Evolutionary conservation across 2,888 invertebrate species (phyloP), one percentile per base, ranked within the genome.

Genomic region (Deladenus siricidicola): DNA sequence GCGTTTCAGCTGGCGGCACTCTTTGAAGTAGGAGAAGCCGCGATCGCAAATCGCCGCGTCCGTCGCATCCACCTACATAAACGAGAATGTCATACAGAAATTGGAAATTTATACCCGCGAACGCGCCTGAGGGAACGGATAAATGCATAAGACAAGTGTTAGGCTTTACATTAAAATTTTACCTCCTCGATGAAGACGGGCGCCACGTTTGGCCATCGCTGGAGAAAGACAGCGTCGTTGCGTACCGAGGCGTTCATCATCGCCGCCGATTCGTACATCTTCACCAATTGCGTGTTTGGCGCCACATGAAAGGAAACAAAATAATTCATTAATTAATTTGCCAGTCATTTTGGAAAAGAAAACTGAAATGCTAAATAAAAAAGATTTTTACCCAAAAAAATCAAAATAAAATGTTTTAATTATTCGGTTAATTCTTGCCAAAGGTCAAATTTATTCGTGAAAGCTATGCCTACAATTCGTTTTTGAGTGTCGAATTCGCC

Each of bases 11-110:
- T 64, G 58, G 21, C 70, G 64, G 47, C 74, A 67, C 62, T 76
- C 70, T 6, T 54, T 45, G 23, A 76, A 65, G 64, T 75, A 76
- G 19, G 60, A 63, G 65, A 76, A 77, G 30, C 76, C 76, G 45
- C 66, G 67, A 58, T 76, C 70, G 6, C 73, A 68, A 19, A 77
- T 71, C 28, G 70, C 76, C 30, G 75, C 72, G 58, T 76, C 76
- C 24, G 70, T 66, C 0, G 77, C 76, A 58, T 76, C 77, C 47
- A 78, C 70, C 56, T 69, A 34, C 8, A 34, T n/a, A n/a, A n/a
- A n/a, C n/a, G n/a, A 52, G 23, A 59, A 47, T 53, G 34, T 14
- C 39, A 34, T 34, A 34, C 6, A 10, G 14, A 10, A 34, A 6
- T 34, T 10, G 39, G 52, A 28, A 51, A 6, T 51, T 2, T 51